Base-by-base conservation (phyloP, 1,140 invertebrate genomes). In the Zaprionus kolodkinae region DNA sequence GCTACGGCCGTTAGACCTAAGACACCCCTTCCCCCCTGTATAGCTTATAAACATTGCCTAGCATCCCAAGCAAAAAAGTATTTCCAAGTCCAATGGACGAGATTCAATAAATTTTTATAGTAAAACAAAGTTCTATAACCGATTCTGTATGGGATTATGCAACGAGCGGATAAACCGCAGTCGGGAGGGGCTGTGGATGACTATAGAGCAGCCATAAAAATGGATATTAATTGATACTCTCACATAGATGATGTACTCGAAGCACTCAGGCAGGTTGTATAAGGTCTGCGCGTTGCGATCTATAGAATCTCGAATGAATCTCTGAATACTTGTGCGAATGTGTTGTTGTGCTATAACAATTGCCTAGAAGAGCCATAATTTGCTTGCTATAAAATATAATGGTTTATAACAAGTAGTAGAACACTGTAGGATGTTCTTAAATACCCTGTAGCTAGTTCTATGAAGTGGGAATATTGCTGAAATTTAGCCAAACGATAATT, bases 11-110 rank as follows among this genome's bases (percentile, higher is more conserved):
- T 63, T 72, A 76, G 57, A 17, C 59, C 57, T 27, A 75, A 48
- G 45, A 4, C 17, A 5, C 10, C 4, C 43, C 27, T 30, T 30
- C n/a, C n/a, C 54, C 12, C 52, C 52, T 43, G 25, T 55, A 7
- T 55, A 68, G 21, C 21, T 61, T 45, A 30, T 12, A 35, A 35
- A 30, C 68, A 60, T 40, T 36, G 13, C 15, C 35, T 25, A 70
- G 61, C 36, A 45, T 15, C 6, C 21, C n/a, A n/a, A 71, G 43
- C 43, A 11, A 68, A 17, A 61, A 67, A 81, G 82, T 86, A 81
- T 86, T 75, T 40, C 36, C 13, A 54, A 64, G 60, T 71, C 45
- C n/a, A 30, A 54, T 30, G 56, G 60, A 70, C 33, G 27, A 21
- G 2, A 64, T 38, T n/a, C 30, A 71, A 63, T 71, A 52, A 71